phyloP scores from a whole-genome alignment of 2,797 vertebrate species.

The Micropoecilia bifurca region DNA sequence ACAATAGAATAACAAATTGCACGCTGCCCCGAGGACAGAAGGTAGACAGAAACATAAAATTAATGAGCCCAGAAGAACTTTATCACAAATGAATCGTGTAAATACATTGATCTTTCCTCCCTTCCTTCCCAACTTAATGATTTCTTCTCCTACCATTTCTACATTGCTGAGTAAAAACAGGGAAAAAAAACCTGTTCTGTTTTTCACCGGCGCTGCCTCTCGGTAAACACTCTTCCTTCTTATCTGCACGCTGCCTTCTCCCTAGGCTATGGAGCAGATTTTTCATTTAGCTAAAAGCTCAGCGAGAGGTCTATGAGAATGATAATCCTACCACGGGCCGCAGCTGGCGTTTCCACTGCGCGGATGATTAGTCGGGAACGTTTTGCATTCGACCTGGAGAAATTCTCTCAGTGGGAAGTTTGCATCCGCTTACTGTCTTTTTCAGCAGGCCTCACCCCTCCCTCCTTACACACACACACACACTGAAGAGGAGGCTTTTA shows the following conservation, averaged over 20 bases:
- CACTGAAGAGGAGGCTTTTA: constrained; percentile 54
- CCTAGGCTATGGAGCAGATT: constrained; percentile 99
- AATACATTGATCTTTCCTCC: constrained; percentile 97
- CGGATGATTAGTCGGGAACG: constrained; percentile 98
- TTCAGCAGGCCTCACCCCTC: constrained; percentile 52
- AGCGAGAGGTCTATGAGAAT: constrained; percentile 99
- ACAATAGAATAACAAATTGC: constrained; percentile 93
- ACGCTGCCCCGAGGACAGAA: constrained; percentile 95
- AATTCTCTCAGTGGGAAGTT: constrained; percentile 99
- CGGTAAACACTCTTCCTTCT: constrained; percentile 97
- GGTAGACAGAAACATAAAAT: constrained; percentile 99
- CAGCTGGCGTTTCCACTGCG: constrained; percentile 98
- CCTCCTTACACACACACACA: constrained; percentile 39
- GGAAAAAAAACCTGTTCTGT: constrained; percentile 94
- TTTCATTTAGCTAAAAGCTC: constrained; percentile 99
- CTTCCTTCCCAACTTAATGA: constrained; percentile 59
- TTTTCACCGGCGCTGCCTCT: constrained; percentile 92
- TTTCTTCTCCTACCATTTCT: constrained; percentile 80
- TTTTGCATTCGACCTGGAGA: constrained; percentile 99
- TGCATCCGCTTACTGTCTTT: constrained; percentile 99
- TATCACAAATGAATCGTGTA: constrained; percentile 99
- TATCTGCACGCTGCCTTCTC: constrained; percentile 96
- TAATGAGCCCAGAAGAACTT: constrained; percentile 98
- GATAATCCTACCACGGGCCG: constrained; percentile 97
- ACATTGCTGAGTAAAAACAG: constrained; percentile 78